These are phyloP conservation scores for Diabrotica undecimpunctata DNA, from an alignment of 1,140 invertebrate species.

Conservation along the genomic window DNA sequence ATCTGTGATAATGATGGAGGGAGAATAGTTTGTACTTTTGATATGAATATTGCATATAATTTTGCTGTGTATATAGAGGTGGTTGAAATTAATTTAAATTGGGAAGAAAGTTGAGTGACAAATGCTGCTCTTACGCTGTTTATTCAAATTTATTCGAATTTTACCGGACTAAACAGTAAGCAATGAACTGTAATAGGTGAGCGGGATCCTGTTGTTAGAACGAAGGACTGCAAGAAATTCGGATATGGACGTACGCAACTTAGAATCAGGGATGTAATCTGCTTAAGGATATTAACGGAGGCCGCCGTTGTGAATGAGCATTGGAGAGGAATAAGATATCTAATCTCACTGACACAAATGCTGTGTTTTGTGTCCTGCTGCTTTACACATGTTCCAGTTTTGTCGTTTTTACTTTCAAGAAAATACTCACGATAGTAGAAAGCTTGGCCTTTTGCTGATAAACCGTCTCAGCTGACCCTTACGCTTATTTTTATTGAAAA, in stretches of 20 bases:
- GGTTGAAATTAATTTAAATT: too few species aligned
- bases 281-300: constrained; percentile 16
- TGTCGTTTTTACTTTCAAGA: background rate
- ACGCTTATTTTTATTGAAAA: too few species aligned
- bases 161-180: background rate
- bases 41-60: too few species aligned
- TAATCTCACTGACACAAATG: constrained; percentile 17
- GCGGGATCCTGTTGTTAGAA: constrained; percentile 10
- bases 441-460: background rate
- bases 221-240: constrained; percentile 1
- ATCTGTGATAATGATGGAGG: too few species aligned
- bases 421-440: constrained; percentile 1
- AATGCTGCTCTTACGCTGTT: too few species aligned
- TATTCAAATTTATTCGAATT: too few species aligned
- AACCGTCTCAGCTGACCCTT: background rate
- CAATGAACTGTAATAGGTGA: constrained; percentile 7
- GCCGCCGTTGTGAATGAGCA: constrained; percentile 9
- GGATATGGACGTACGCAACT: constrained; percentile 12
- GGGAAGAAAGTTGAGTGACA: too few species aligned
- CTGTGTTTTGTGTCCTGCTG: constrained; percentile 4
- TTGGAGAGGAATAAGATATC: constrained; percentile 13
- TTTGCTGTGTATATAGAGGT: too few species aligned
- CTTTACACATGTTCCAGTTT: constrained; percentile 11
- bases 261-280: constrained; percentile 14
- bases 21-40: too few species aligned